phyloP scores from a whole-genome alignment of 2,113 vertebrate genomes.

The Nansenia antarctica region DNA sequence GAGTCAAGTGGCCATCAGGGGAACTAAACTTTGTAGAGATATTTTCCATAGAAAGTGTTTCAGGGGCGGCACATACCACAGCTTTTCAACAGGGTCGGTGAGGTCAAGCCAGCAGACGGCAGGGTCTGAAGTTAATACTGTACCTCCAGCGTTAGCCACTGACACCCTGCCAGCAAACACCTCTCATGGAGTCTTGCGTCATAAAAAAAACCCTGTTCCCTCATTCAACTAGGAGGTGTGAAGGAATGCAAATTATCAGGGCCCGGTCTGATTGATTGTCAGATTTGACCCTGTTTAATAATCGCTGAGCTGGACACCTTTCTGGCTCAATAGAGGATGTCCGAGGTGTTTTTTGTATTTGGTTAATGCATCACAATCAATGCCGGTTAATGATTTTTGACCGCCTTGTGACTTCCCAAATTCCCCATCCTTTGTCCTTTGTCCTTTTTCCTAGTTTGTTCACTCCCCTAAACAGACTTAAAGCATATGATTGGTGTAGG shows the following conservation, averaged over 20 bases:
- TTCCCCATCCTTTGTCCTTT: too few species aligned
- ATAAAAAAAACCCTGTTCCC: slow-evolving; percentile 10
- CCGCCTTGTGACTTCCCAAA: slow-evolving; percentile 12
- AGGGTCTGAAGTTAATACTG: slow-evolving; percentile 14
- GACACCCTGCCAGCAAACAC: slow-evolving; percentile 11
- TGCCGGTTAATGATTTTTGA: slow-evolving; percentile 36
- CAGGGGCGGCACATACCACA: background rate
- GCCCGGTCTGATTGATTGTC: background rate
- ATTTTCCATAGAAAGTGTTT: background rate
- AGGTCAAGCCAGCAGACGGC: background rate
- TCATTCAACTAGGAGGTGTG: slow-evolving; percentile 8
- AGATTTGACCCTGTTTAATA: background rate
- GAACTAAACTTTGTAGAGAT: background rate
- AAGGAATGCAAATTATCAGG: slow-evolving; percentile 9
- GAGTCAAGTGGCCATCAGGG: background rate
- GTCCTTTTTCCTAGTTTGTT: too few species aligned
- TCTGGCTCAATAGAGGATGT: background rate
- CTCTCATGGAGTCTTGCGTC: background rate
- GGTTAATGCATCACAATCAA: background rate
- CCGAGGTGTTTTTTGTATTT: background rate
- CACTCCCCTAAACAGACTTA: too few species aligned
- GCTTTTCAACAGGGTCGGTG: background rate
- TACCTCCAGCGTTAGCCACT: slow-evolving; percentile 12
- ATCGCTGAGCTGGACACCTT: background rate
- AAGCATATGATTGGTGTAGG: too few species aligned